These are phyloP conservation scores for Gobius niger DNA, from an alignment of 2,113 vertebrate genomes.

Conservation along the genomic window DNA sequence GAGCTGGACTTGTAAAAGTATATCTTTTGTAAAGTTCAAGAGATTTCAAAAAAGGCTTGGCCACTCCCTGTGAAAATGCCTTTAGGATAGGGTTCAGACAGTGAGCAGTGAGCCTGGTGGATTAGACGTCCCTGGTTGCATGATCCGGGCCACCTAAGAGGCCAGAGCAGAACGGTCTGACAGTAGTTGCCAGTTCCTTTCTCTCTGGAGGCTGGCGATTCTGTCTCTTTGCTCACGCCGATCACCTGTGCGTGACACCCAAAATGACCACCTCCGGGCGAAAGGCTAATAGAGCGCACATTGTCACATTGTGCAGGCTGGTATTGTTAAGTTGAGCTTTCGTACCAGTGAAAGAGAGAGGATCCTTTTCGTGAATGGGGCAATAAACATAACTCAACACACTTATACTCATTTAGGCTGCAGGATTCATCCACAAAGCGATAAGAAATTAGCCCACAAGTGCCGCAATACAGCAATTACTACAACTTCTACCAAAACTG, in stretches of 20 bases:
- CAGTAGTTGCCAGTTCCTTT: constrained; percentile 46
- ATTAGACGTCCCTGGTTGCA: constrained; percentile 45
- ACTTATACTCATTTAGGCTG: background rate
- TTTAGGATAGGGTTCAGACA: constrained; percentile 38
- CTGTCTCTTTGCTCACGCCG: constrained; percentile 19
- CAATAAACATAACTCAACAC: background rate
- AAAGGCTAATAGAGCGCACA: constrained; percentile 14
- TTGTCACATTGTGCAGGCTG: constrained; percentile 5
- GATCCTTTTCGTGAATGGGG: background rate
- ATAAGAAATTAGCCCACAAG: too few relatives aligned
- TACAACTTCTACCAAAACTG: too few relatives aligned
- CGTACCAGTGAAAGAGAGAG: background rate
- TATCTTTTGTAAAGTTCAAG: constrained; percentile 37
- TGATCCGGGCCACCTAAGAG: constrained; percentile 33
- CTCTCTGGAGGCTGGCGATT: constrained; percentile 38
- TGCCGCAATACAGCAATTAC: too few relatives aligned
- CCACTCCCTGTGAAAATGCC: constrained; percentile 24
- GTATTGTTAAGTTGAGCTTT: background rate
- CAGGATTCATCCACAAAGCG: background rate
- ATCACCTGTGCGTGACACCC: constrained; percentile 33
- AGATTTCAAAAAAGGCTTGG: constrained; percentile 37
- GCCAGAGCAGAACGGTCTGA: constrained; percentile 38
- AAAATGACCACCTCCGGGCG: constrained; percentile 34
- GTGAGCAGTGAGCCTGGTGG: constrained; percentile 39
- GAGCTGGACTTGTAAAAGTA: constrained; percentile 33